phyloP scores from a whole-genome alignment of 2,888 invertebrate species.

The Nemapogon koenigi region DNA sequence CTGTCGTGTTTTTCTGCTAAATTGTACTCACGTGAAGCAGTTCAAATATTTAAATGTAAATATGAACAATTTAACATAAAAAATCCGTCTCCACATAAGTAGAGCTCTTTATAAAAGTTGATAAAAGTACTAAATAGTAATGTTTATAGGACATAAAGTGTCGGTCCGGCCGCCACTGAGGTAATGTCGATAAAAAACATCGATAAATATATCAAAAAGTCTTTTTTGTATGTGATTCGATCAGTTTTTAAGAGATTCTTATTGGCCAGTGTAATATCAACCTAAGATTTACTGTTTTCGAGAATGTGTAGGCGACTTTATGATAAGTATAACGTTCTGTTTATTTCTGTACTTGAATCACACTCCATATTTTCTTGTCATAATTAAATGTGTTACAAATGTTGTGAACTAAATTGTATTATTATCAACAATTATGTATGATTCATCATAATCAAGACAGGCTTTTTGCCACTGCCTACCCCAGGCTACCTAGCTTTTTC shows the following conservation, averaged over 20 bases:
- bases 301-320: neutral
- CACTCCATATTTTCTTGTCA: neutral
- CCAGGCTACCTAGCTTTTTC: no score
- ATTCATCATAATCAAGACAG: no score
- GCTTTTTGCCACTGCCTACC: no score
- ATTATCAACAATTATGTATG: no score
- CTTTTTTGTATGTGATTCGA: slow-evolving; percentile 10
- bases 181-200: slow-evolving; percentile 25
- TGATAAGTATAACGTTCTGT: neutral
- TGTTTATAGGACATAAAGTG: slow-evolving; percentile 50
- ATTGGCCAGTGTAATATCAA: slow-evolving; percentile 8
- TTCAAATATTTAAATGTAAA: no score
- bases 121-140: slow-evolving; percentile 54
- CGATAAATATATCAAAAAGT: slow-evolving; percentile 48
- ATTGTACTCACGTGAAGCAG: no score
- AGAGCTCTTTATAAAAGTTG: slow-evolving; percentile 35
- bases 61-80: no score
- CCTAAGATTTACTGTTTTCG: slow-evolving; percentile 5
- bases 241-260: slow-evolving; percentile 9
- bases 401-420: no score
- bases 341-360: neutral
- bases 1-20: no score
- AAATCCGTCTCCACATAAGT: slow-evolving; percentile 25
- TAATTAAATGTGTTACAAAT: no score
- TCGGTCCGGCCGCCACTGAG: slow-evolving; percentile 23